phyloP scores from a whole-genome alignment of 2,113 vertebrate genomes.

The Pycnonotus jocosus region DNA sequence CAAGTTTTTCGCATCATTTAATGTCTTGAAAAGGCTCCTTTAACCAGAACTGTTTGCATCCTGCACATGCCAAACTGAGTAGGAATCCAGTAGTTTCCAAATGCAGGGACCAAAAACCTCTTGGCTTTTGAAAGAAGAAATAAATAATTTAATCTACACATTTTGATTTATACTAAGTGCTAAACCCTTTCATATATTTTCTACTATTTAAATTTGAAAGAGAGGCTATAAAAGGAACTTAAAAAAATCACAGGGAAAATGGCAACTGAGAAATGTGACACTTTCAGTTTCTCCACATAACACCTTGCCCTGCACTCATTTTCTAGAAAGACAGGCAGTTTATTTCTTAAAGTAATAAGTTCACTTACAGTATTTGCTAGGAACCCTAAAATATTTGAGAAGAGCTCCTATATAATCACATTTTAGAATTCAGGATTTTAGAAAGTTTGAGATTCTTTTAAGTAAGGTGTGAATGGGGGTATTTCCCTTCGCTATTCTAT shows the following conservation, averaged over 20 bases:
- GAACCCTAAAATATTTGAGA: not conserved
- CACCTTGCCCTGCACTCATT: not conserved
- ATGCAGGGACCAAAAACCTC: not conserved
- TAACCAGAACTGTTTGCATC: not conserved
- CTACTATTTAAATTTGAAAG: not conserved
- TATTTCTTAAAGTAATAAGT: not conserved
- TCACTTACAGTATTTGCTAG: not conserved
- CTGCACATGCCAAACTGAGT: not conserved
- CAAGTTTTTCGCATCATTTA: conserved; percentile 5
- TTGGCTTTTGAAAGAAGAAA: not conserved
- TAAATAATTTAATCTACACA: not conserved
- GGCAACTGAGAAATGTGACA: not conserved
- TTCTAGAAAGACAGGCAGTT: not conserved
- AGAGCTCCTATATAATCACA: not conserved
- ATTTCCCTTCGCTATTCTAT: not conserved
- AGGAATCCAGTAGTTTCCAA: not conserved
- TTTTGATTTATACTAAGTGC: not conserved
- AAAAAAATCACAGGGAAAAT: not conserved
- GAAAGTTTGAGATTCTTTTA: not conserved
- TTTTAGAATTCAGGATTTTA: not conserved
- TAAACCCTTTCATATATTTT: not conserved
- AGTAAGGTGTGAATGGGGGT: not conserved
- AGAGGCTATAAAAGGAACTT: not conserved
- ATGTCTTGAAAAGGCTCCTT: not conserved
- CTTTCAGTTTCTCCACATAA: not conserved